Evolutionary conservation across 2,797 vertebrate species (phyloP).

Genomic region (Sebastes goodei): DNA sequence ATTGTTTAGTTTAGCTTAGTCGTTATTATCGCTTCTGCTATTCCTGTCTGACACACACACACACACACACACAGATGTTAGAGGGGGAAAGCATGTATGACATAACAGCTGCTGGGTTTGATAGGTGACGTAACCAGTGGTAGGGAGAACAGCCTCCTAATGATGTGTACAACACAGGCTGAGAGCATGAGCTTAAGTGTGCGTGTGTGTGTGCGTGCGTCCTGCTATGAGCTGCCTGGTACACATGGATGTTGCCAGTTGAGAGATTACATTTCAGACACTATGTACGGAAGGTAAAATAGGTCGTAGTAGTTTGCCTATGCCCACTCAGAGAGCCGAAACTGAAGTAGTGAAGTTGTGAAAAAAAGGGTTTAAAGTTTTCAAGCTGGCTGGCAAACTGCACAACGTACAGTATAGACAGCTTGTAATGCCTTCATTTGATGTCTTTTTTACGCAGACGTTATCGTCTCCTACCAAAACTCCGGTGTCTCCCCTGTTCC

Average conservation of each 20-base stretch:
- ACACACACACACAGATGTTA: background rate
- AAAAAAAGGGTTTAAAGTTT: background rate
- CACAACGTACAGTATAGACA: background rate
- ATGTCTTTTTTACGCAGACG: background rate
- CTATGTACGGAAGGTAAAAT: background rate
- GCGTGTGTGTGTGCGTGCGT: background rate
- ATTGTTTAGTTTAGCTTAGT: background rate
- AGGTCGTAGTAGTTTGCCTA: background rate
- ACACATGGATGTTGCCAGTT: background rate
- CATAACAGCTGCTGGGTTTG: constrained; percentile 44
- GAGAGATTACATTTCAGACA: background rate
- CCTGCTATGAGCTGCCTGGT: background rate
- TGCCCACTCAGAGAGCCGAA: background rate
- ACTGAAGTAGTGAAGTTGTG: background rate
- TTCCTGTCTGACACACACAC: background rate
- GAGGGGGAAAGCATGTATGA: constrained; percentile 39
- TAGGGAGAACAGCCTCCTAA: background rate
- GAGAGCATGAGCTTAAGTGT: background rate
- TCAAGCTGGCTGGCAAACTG: background rate
- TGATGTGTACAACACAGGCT: background rate
- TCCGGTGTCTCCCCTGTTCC: too few species aligned
- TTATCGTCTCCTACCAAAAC: too few species aligned
- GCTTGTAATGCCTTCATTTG: background rate
- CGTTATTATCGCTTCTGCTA: constrained; percentile 6
- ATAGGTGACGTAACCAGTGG: background rate